These are phyloP conservation scores for Myripristis jacobus DNA, from an alignment of 2,797 vertebrate species.

Conservation along the genomic window DNA sequence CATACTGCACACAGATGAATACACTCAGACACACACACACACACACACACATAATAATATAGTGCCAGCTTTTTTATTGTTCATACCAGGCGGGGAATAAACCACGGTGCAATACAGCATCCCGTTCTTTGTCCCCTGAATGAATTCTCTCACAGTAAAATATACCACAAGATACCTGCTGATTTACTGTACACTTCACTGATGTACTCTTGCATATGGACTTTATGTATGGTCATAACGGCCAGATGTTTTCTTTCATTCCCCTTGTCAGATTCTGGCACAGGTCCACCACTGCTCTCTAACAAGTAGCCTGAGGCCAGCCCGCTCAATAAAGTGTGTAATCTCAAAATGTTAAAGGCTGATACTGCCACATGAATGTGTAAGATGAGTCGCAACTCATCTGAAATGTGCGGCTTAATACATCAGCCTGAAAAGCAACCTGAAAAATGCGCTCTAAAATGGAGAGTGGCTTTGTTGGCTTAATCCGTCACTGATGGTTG, in stretches of 20 bases:
- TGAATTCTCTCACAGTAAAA: slow-evolving; percentile 47
- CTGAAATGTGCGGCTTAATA: slow-evolving; percentile 26
- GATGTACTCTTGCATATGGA: slow-evolving; percentile 40
- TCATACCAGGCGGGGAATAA: slow-evolving; percentile 56
- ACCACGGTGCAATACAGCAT: slow-evolving; percentile 49
- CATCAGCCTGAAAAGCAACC: slow-evolving; percentile 37
- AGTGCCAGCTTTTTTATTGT: slow-evolving; percentile 63
- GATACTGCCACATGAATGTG: slow-evolving; percentile 53
- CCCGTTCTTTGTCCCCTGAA: slow-evolving; percentile 50
- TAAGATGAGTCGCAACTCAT: slow-evolving; percentile 46
- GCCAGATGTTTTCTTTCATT: slow-evolving; percentile 59
- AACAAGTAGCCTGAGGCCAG: slow-evolving; percentile 70
- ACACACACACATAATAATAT: slow-evolving; percentile 36
- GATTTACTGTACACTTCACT: slow-evolving; percentile 27
- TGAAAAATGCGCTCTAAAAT: slow-evolving; percentile 7
- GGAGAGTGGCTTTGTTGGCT: neutral
- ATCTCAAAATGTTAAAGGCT: slow-evolving; percentile 67
- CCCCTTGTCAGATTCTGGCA: slow-evolving; percentile 61
- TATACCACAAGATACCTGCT: slow-evolving; percentile 38
- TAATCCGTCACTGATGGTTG: slow-evolving; percentile 16
- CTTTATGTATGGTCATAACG: slow-evolving; percentile 57
- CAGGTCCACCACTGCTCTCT: slow-evolving; percentile 61
- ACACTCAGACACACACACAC: slow-evolving; percentile 52
- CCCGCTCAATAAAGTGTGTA: slow-evolving; percentile 75
- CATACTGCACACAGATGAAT: too few species aligned